Conservation (phyloP, 2,888 invertebrate genomes). For the Liodrosophila aerea region DNA sequence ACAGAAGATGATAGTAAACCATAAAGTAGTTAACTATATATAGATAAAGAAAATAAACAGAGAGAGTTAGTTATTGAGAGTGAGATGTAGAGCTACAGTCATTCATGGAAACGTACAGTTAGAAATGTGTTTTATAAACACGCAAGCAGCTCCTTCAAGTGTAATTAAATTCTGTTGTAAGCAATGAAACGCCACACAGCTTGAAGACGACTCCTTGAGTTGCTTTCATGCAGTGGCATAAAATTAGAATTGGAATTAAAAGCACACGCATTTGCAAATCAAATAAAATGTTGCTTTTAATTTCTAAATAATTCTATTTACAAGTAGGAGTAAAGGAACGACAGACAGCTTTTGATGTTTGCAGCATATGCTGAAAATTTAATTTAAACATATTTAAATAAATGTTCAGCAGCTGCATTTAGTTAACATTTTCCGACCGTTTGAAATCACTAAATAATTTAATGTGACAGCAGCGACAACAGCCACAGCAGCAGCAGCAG, state of each 20-base stretch:
- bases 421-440: neutral
- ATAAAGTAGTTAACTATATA: too few relatives aligned
- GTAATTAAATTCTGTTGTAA: conserved; percentile 48
- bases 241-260: conserved; percentile 17
- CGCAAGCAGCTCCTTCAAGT: conserved; percentile 25
- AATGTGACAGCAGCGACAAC: conserved; percentile 28
- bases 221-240: conserved; percentile 15
- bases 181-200: conserved; percentile 33
- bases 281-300: conserved; percentile 25
- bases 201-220: conserved; percentile 24
- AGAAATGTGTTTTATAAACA: too few relatives aligned
- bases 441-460: conserved; percentile 40
- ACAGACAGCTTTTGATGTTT: conserved; percentile 24
- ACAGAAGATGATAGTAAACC: too few relatives aligned
- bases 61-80: neutral
- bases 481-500: conserved; percentile 10
- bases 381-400: conserved; percentile 18
- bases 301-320: conserved; percentile 17
- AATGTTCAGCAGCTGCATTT: conserved; percentile 16
- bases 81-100: neutral
- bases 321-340: conserved; percentile 13
- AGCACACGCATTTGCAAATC: conserved; percentile 26
- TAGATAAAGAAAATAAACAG: too few relatives aligned
- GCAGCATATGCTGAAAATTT: neutral
- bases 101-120: too few relatives aligned